Evolutionary conservation across 2,888 invertebrate genomes (phyloP).

Genomic region (Drosophila borborema): DNA sequence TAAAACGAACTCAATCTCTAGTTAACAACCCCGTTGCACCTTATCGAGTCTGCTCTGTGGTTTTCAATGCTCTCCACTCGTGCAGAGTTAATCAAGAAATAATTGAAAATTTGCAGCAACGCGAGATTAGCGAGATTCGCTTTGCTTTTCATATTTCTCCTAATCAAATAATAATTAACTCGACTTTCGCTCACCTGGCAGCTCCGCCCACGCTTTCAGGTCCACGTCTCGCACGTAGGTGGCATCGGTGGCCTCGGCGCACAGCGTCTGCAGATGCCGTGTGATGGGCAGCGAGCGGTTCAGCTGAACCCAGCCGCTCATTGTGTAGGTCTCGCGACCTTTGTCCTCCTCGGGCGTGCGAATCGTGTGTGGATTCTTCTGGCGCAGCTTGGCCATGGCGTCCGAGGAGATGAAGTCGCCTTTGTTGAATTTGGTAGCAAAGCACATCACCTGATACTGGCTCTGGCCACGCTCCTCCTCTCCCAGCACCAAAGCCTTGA

Average conservation of each 20-base stretch:
- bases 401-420: slow-evolving; percentile 98
- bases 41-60: neutral
- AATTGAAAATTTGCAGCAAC: neutral
- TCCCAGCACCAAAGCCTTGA: slow-evolving; percentile 94
- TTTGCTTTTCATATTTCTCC: slow-evolving; percentile 1
- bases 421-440: slow-evolving; percentile 94
- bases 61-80: neutral
- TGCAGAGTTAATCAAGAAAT: neutral
- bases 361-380: slow-evolving; percentile 94
- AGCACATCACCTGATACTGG: slow-evolving; percentile 95
- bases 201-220: slow-evolving; percentile 91
- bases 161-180: slow-evolving; percentile 6
- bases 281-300: slow-evolving; percentile 90
- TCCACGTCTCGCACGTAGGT: slow-evolving; percentile 92
- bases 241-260: slow-evolving; percentile 91
- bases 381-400: slow-evolving; percentile 97
- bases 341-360: slow-evolving; percentile 96
- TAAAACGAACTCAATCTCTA: too few relatives aligned
- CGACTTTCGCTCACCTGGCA: slow-evolving; percentile 89
- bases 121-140: neutral
- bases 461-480: slow-evolving; percentile 97
- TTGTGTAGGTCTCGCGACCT: slow-evolving; percentile 92
- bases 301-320: slow-evolving; percentile 92
- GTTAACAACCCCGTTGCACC: neutral
- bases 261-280: slow-evolving; percentile 90